A percentile compares a stretch with the other conserved stretches of the same genome.
Conservation (phyloP, 2,888 invertebrate species). For the Dynastes maya region DNA sequence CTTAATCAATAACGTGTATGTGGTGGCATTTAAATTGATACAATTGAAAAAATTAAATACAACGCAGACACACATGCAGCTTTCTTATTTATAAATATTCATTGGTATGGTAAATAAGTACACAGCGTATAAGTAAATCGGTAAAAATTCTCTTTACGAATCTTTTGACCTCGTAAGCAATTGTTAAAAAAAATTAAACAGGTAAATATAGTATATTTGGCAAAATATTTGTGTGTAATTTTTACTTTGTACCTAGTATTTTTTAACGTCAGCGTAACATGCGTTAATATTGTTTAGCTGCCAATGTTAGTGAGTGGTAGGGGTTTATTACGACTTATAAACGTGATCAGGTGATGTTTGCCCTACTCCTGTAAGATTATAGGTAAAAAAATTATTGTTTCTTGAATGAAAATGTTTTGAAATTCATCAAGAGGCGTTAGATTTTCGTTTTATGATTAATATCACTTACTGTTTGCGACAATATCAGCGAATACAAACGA, state of each 20-base stretch:
- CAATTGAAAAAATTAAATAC: background rate
- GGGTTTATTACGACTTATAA: conserved; percentile 14
- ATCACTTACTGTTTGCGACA: conserved; percentile 41
- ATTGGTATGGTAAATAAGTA: conserved; percentile 2
- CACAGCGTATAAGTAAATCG: background rate
- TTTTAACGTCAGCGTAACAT: background rate
- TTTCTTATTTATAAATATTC: conserved; percentile 40
- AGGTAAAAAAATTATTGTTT: conserved; percentile 2
- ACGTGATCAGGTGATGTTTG: conserved; percentile 49
- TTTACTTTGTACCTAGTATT: background rate
- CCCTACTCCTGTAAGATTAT: background rate
- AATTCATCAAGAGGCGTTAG: background rate
- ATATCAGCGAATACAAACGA: conserved; percentile 41
- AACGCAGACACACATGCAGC: background rate
- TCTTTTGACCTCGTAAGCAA: conserved; percentile 2
- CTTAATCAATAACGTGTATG: background rate
- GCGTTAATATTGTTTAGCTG: conserved; percentile 8
- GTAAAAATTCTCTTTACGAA: background rate
- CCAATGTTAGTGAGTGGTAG: conserved; percentile 19
- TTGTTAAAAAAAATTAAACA: conserved; percentile 2
- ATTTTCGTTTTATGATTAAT: background rate
- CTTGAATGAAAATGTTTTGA: conserved; percentile 16
- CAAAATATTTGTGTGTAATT: background rate
- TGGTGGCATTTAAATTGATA: background rate
- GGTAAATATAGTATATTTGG: background rate